Conservation (phyloP, 2,888 invertebrate genomes). For the Nezara viridula region DNA sequence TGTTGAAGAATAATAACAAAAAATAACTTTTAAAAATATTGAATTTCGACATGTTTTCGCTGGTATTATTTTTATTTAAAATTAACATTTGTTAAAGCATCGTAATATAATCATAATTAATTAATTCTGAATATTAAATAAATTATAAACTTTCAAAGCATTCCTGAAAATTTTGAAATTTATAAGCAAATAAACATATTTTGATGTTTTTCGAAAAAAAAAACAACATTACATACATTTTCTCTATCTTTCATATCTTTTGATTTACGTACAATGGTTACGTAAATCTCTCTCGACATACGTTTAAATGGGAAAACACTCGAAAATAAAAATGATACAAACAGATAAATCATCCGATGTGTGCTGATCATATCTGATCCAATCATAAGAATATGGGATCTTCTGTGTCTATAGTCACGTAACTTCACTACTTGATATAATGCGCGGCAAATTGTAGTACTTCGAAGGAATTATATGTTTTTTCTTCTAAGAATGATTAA, state of each 20-base stretch:
- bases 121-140: too few species aligned
- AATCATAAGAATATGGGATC: not conserved
- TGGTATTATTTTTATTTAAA: too few species aligned
- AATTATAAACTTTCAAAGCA: not conserved
- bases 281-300: not conserved
- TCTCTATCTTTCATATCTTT: not conserved
- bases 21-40: too few species aligned
- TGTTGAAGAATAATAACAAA: too few species aligned
- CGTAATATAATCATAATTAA: too few species aligned
- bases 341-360: conserved; percentile 1
- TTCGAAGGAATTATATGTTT: not conserved
- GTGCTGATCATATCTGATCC: not conserved
- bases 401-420: not conserved
- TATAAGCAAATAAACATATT: not conserved
- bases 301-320: conserved; percentile 1
- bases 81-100: too few species aligned
- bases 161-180: not conserved
- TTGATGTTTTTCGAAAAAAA: not conserved
- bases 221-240: not conserved
- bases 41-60: too few species aligned
- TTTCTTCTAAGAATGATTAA: not conserved
- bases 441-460: not conserved
- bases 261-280: not conserved
- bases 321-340: not conserved
- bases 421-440: not conserved